These are phyloP conservation scores for Leptoclinus maculatus DNA, from an alignment of 2,797 vertebrate species.

Conservation along the genomic window DNA sequence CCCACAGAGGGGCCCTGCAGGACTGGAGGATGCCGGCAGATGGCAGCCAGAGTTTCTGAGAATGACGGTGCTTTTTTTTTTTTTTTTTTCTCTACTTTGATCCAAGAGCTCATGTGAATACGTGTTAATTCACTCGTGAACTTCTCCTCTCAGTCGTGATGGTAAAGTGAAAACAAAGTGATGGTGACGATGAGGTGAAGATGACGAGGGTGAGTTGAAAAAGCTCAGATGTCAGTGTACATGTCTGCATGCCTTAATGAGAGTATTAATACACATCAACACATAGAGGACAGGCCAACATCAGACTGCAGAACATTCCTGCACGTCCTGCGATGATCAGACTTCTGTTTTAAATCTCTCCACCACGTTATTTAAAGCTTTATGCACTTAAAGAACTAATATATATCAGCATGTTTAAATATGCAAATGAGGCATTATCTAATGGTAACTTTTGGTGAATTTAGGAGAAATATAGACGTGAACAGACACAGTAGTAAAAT, in stretches of 20 bases:
- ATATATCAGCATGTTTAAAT: background rate
- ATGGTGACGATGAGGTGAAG: constrained; percentile 33
- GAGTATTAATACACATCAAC: background rate
- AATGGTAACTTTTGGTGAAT: too few species aligned
- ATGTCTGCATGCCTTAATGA: background rate
- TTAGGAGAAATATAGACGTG: too few species aligned
- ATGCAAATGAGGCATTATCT: too few species aligned
- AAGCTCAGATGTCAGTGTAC: constrained; percentile 9
- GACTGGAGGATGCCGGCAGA: constrained; percentile 61
- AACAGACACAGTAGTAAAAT: too few species aligned
- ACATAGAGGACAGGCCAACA: background rate
- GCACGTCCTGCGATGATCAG: too few species aligned
- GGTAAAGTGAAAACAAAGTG: constrained; percentile 1
- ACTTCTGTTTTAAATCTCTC: too few species aligned
- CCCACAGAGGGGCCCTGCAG: constrained; percentile 39
- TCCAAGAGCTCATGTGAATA: background rate
- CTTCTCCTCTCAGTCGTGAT: background rate
- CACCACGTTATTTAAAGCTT: too few species aligned
- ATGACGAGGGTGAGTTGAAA: constrained; percentile 8
- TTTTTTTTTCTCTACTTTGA: background rate
- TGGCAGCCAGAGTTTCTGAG: constrained; percentile 54
- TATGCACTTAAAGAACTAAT: too few species aligned
- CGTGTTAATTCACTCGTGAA: background rate
- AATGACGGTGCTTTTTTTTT: constrained; percentile 41
- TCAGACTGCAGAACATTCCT: too few species aligned